Evolutionary conservation across 2,113 vertebrate species (phyloP).

Genomic region (Anser cygnoides): DNA sequence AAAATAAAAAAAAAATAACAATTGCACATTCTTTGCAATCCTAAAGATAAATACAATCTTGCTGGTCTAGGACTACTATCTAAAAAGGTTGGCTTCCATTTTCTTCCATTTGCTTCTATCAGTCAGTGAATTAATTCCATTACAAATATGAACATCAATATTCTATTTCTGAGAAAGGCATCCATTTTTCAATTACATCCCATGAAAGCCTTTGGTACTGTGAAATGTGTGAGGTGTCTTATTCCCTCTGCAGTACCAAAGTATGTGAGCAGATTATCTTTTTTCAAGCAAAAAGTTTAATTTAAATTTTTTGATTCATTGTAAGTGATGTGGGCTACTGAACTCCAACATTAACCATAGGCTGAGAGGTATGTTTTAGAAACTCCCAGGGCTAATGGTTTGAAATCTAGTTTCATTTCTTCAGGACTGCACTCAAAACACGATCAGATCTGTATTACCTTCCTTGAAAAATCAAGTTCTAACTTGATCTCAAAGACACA

Average conservation of each 20-base stretch:
- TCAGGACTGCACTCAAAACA: neutral
- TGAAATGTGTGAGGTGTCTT: slow-evolving; percentile 34
- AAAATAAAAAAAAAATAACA: slow-evolving; percentile 63
- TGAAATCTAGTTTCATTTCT: neutral
- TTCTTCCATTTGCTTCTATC: slow-evolving; percentile 62
- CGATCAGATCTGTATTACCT: neutral
- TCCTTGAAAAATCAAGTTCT: neutral
- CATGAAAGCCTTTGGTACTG: slow-evolving; percentile 46
- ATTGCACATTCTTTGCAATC: slow-evolving; percentile 16
- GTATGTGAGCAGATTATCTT: slow-evolving; percentile 17
- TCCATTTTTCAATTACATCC: slow-evolving; percentile 50
- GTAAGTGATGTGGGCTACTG: neutral
- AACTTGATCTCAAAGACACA: neutral
- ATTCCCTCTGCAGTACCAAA: neutral
- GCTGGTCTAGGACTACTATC: slow-evolving; percentile 34
- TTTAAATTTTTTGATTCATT: slow-evolving; percentile 56
- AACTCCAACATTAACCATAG: neutral
- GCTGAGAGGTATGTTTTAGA: neutral
- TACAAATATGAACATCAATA: slow-evolving; percentile 70
- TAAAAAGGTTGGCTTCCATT: slow-evolving; percentile 17
- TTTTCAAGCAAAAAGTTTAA: slow-evolving; percentile 63
- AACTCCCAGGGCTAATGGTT: neutral
- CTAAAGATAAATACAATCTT: slow-evolving; percentile 46
- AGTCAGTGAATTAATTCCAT: slow-evolving; percentile 70
- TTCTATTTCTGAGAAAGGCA: slow-evolving; percentile 65